These are phyloP conservation scores for Epinephelus malabaricus DNA, from an alignment of 2,797 vertebrate species.

Conservation along the genomic window DNA sequence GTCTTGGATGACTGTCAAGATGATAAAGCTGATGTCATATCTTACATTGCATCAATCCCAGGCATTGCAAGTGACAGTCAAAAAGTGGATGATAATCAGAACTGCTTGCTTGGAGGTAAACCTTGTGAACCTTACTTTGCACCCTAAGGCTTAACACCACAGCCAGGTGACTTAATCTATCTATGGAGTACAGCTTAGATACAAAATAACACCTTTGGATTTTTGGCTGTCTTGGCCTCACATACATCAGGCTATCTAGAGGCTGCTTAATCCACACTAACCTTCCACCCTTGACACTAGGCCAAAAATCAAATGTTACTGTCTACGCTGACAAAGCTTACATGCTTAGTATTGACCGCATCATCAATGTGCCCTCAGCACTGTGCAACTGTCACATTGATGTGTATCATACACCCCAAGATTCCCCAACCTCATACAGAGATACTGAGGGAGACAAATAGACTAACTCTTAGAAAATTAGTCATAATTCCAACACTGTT, in stretches of 20 bases:
- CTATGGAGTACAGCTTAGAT: constrained; percentile 58
- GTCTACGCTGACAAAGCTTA: not conserved
- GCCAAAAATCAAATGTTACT: constrained; percentile 30
- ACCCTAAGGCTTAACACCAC: constrained; percentile 43
- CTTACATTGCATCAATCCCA: not conserved
- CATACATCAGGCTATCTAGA: constrained; percentile 47
- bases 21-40: not conserved
- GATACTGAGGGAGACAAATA: not conserved
- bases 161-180: constrained; percentile 64
- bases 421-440: not conserved
- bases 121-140: constrained; percentile 32
- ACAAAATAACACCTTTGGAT: constrained; percentile 56
- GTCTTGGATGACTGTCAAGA: not conserved
- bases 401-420: not conserved
- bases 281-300: constrained; percentile 9
- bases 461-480: not conserved
- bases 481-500: not conserved
- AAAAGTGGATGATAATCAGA: constrained; percentile 16
- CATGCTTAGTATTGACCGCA: not conserved
- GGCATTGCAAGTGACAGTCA: constrained; percentile 15
- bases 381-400: not conserved
- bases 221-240: constrained; percentile 52
- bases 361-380: not conserved
- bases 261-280: constrained; percentile 53
- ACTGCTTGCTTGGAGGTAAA: constrained; percentile 27